Evolutionary conservation across 2,888 invertebrate genomes (phyloP).

Genomic region (Trichogramma evanescens): DNA sequence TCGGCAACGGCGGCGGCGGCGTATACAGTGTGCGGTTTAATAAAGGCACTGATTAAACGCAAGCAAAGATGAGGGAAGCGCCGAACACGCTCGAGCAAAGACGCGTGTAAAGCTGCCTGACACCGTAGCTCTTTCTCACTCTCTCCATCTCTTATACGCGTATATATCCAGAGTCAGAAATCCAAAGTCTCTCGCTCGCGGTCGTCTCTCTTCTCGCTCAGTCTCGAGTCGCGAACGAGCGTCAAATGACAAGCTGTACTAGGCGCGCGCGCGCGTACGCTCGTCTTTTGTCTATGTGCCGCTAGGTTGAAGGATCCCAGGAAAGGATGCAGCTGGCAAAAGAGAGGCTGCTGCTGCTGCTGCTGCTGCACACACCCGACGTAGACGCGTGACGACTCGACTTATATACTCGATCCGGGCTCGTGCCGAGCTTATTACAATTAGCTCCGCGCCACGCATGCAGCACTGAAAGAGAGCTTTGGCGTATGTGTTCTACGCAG

Average conservation of each 20-base stretch:
- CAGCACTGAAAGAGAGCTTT: too few relatives aligned
- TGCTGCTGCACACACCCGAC: background rate
- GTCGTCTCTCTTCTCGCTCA: constrained; percentile 3
- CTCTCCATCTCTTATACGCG: too few relatives aligned
- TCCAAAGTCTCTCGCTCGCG: constrained; percentile 10
- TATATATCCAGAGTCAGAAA: background rate
- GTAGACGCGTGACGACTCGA: constrained; percentile 32
- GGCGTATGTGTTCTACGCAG: too few relatives aligned
- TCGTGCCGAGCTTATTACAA: constrained; percentile 40
- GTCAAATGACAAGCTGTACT: constrained; percentile 13
- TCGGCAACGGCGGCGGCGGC: too few relatives aligned
- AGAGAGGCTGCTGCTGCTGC: constrained; percentile 13
- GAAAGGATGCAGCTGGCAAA: constrained; percentile 4
- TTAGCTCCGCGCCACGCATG: constrained; percentile 35
- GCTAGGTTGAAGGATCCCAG: background rate
- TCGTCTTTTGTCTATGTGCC: too few relatives aligned
- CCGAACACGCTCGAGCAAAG: too few relatives aligned
- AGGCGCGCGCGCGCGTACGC: too few relatives aligned
- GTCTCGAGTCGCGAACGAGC: constrained; percentile 22
- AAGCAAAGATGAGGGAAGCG: constrained; percentile 2
- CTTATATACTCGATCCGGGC: constrained; percentile 17
- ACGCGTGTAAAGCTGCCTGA: too few relatives aligned
- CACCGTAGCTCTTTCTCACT: too few relatives aligned
- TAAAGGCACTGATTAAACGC: constrained; percentile 14
- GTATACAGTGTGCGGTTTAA: constrained; percentile 6